Conservation (phyloP, 2,797 vertebrate species). For the Sebastes hopkinsi region DNA sequence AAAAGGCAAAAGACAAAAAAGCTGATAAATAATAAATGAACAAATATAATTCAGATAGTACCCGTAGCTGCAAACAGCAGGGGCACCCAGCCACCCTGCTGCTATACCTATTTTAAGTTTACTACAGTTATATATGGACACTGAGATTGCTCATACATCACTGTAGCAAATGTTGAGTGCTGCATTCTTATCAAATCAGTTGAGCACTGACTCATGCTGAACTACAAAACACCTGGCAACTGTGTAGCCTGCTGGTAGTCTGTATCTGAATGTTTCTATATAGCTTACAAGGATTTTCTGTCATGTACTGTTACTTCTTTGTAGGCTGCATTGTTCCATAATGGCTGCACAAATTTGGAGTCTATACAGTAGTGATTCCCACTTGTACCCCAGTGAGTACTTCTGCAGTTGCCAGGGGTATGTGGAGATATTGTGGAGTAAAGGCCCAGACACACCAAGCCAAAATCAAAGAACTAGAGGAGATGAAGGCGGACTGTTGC, state of each 20-base stretch:
- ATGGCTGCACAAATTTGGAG: neutral
- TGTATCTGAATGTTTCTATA: neutral
- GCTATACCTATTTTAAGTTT: conserved; percentile 44
- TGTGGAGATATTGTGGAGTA: neutral
- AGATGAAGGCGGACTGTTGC: too few species aligned
- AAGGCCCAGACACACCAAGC: too few species aligned
- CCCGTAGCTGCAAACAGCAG: conserved; percentile 24
- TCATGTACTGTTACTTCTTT: neutral
- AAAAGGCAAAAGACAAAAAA: conserved; percentile 10
- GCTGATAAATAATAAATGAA: conserved; percentile 63
- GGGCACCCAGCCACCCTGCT: conserved; percentile 12
- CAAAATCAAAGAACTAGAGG: too few species aligned
- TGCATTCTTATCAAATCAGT: conserved; percentile 32
- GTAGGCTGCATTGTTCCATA: neutral
- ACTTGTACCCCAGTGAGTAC: neutral
- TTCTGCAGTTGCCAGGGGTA: neutral
- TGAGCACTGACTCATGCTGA: conserved; percentile 17
- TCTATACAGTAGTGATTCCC: neutral
- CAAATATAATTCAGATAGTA: conserved; percentile 38
- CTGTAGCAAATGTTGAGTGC: conserved; percentile 10
- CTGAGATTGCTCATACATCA: conserved; percentile 47
- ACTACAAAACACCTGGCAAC: conserved; percentile 26
- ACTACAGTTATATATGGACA: conserved; percentile 45
- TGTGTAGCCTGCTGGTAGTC: neutral
- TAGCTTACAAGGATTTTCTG: neutral